These are phyloP conservation scores for Cataglyphis albicans DNA, from an alignment of 2,888 invertebrate species.

Conservation along the genomic window DNA sequence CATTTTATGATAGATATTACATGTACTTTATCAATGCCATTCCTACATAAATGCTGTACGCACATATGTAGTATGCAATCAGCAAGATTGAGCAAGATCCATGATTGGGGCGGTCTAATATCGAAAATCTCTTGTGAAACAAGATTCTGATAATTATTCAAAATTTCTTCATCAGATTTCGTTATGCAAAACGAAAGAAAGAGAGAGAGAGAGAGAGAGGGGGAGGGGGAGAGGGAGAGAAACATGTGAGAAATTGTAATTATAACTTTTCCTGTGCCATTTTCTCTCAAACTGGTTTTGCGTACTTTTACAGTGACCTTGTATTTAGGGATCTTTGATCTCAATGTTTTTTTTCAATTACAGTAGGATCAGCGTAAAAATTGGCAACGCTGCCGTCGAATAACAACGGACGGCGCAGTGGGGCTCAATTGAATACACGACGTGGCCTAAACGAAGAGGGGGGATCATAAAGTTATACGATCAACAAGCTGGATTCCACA, in stretches of 20 bases:
- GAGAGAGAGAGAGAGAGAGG: not conserved
- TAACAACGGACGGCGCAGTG: conserved; percentile 33
- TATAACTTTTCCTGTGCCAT: not conserved
- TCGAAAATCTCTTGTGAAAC: not conserved
- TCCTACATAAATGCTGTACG: not conserved
- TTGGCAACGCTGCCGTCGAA: conserved; percentile 4
- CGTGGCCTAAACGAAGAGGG: conserved; percentile 45
- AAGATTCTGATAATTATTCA: not conserved
- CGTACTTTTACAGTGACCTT: not conserved
- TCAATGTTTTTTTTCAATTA: too few species aligned
- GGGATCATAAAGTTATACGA: conserved; percentile 65
- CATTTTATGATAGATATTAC: not conserved
- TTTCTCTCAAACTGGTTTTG: not conserved
- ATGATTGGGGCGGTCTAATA: not conserved
- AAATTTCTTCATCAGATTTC: not conserved
- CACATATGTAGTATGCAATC: not conserved
- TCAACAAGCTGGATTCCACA: conserved; percentile 47
- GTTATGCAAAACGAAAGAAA: not conserved
- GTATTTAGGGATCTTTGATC: not conserved
- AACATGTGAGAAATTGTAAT: not conserved
- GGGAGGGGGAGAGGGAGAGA: not conserved
- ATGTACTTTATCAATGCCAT: not conserved
- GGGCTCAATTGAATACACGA: conserved; percentile 23
- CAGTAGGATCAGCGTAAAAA: not conserved
- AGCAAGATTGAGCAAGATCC: not conserved